Conservation (phyloP, 2,888 invertebrate species). For the Drosophila longiperda region DNA sequence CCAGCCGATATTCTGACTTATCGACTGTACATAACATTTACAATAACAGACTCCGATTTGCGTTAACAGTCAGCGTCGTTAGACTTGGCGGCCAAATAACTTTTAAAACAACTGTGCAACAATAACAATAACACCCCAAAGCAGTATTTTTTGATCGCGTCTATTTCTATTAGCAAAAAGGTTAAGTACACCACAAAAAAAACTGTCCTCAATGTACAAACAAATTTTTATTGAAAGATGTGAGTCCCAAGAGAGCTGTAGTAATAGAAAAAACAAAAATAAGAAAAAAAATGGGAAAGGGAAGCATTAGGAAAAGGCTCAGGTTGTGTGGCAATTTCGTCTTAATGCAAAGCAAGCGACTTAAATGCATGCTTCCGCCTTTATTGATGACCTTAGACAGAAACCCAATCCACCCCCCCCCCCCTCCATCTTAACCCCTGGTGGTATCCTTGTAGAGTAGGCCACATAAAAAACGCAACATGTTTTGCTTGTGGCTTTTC, state of each 20-base stretch:
- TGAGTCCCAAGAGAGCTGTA: conserved; percentile 67
- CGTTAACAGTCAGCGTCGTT: conserved; percentile 13
- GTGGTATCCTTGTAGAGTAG: conserved; percentile 21
- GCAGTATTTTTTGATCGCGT: conserved; percentile 3
- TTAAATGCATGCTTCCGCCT: conserved; percentile 68
- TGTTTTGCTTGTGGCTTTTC: conserved; percentile 59
- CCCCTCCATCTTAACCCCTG: not conserved
- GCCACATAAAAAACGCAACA: conserved; percentile 64
- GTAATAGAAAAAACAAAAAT: conserved; percentile 24
- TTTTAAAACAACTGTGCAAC: conserved; percentile 6
- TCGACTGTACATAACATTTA: not conserved
- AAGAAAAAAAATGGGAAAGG: not conserved
- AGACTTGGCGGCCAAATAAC: conserved; percentile 6
- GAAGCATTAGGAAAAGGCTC: conserved; percentile 48
- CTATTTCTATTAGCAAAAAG: conserved; percentile 48
- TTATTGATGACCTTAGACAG: conserved; percentile 77
- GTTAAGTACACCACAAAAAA: conserved; percentile 30
- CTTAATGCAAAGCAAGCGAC: conserved; percentile 65
- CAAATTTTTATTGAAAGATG: conserved; percentile 80
- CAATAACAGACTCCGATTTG: conserved; percentile 4
- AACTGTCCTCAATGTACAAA: conserved; percentile 55
- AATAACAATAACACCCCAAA: not conserved
- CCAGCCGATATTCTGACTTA: conserved; percentile 7
- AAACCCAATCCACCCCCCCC: conserved; percentile 1
- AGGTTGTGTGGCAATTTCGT: conserved; percentile 71